Conservation (phyloP, 2,797 vertebrate species). For the Carcharodon carcharias region DNA sequence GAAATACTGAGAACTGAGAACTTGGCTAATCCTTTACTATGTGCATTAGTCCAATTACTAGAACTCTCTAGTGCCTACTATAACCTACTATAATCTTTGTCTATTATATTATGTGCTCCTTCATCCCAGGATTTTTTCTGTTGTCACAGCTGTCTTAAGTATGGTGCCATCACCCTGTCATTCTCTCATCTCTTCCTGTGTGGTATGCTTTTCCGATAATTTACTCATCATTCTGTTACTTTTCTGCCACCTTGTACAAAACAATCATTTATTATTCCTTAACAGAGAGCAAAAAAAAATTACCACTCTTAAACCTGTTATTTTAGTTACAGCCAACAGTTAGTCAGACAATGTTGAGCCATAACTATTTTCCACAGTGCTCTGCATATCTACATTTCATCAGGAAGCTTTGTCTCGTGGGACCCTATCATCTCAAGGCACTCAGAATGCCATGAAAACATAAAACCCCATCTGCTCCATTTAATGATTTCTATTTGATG, state of each 20-base stretch:
- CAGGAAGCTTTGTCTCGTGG: constrained; percentile 40
- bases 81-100: constrained; percentile 12
- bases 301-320: neutral
- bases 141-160: neutral
- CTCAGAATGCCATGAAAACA: constrained; percentile 40
- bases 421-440: constrained; percentile 45
- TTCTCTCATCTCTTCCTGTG: neutral
- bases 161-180: neutral
- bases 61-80: neutral
- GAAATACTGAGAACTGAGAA: neutral
- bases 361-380: constrained; percentile 13
- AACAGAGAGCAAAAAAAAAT: neutral
- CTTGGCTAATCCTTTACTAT: neutral
- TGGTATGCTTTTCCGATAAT: neutral
- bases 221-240: constrained; percentile 7
- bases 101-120: neutral
- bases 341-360: constrained; percentile 2
- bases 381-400: constrained; percentile 29
- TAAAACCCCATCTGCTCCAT: constrained; percentile 56
- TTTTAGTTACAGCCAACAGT: constrained; percentile 24
- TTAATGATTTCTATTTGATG: constrained; percentile 65
- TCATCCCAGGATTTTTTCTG: neutral
- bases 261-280: constrained; percentile 20
- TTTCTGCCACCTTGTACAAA: neutral
- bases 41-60: constrained; percentile 19